Percentiles rank a stretch among this genome's conserved stretches.
Conservation (phyloP, 2,797 vertebrate species). For the Tapirus indicus region DNA sequence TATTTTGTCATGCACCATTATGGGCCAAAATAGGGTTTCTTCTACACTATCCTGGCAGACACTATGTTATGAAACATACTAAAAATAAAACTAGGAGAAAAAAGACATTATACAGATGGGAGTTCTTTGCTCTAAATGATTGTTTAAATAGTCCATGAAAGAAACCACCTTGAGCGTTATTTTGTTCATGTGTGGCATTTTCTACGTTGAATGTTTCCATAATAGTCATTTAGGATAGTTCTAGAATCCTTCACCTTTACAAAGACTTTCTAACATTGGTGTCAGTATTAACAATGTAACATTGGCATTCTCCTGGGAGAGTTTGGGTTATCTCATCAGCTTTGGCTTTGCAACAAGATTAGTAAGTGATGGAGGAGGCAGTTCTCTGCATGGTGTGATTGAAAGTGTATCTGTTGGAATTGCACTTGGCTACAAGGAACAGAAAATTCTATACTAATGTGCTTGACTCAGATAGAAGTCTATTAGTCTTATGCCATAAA, state of each 20-base stretch:
- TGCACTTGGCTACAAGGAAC: constrained; percentile 10
- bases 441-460: background rate
- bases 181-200: background rate
- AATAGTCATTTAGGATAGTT: background rate
- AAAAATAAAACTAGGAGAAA: constrained; percentile 62
- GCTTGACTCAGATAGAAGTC: background rate
- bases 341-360: constrained; percentile 24
- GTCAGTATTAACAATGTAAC: background rate
- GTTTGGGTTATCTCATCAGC: background rate
- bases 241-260: background rate
- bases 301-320: background rate
- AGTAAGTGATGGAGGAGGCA: background rate
- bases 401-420: background rate
- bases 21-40: constrained; percentile 53
- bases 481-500: background rate
- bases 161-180: background rate
- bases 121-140: constrained; percentile 57
- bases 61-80: constrained; percentile 39
- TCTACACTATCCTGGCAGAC: constrained; percentile 68
- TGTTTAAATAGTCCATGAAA: constrained; percentile 10
- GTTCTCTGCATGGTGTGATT: background rate
- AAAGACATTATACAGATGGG: constrained; percentile 3
- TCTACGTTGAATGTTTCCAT: background rate
- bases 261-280: constrained; percentile 10
- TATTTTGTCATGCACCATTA: constrained; percentile 70